These are phyloP conservation scores for Lordiphosa andalusiaca DNA, from an alignment of 2,888 invertebrate genomes.

Conservation along the genomic window DNA sequence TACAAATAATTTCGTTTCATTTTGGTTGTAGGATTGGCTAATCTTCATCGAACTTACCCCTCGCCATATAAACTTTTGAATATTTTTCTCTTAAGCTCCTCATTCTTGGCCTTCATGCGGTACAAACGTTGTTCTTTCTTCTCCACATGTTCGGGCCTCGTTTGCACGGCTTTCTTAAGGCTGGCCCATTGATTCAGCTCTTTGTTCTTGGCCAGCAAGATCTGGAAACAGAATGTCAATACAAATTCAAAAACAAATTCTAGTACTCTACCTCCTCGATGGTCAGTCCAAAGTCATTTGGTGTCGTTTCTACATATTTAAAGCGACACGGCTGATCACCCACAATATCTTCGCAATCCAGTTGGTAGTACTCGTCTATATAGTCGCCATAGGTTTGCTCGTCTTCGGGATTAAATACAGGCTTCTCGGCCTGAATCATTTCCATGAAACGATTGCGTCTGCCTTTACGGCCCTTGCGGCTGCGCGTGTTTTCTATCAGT, in stretches of 20 bases:
- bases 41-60: conserved; percentile 45
- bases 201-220: conserved; percentile 93
- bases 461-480: conserved; percentile 83
- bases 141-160: conserved; percentile 89
- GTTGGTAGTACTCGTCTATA: conserved; percentile 95
- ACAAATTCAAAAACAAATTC: background rate
- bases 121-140: conserved; percentile 89
- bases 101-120: conserved; percentile 86
- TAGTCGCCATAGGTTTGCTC: conserved; percentile 90
- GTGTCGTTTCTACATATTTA: conserved; percentile 93
- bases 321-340: conserved; percentile 95
- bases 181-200: conserved; percentile 98
- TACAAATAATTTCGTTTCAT: conserved; percentile 8
- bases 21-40: rapidly evolving
- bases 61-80: conserved; percentile 87
- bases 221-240: conserved; percentile 82
- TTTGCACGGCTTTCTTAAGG: conserved; percentile 91
- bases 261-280: conserved; percentile 88
- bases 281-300: conserved; percentile 94
- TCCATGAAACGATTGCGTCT: conserved; percentile 89
- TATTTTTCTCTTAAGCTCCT: conserved; percentile 88
- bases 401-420: conserved; percentile 89
- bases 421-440: conserved; percentile 88
- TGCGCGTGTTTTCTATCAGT: conserved; percentile 82
- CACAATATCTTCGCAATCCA: conserved; percentile 97